Evolutionary conservation across 2,113 vertebrate species (phyloP).

Genomic region (Tychaedon coryphoeus): DNA sequence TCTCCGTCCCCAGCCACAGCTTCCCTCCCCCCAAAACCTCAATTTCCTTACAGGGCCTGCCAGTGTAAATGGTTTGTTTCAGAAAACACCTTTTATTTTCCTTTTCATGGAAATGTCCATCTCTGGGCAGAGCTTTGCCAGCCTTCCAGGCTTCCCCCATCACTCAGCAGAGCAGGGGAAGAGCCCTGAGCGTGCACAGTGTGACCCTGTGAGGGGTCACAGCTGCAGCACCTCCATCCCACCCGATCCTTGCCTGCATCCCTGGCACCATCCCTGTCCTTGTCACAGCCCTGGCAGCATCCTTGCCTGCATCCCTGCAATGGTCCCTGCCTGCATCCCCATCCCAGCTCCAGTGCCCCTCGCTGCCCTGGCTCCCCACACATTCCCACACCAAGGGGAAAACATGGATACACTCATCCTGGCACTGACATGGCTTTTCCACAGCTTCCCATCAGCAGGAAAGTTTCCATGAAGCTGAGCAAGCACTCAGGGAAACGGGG

Average conservation of each 20-base stretch:
- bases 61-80: not conserved
- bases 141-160: rapidly evolving
- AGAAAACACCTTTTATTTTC: not conserved
- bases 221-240: not conserved
- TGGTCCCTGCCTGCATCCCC: not conserved
- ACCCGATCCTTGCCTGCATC: not conserved
- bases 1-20: not conserved
- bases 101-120: not conserved
- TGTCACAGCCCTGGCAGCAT: not conserved
- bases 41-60: not conserved
- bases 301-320: not conserved
- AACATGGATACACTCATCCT: not conserved
- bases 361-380: rapidly evolving
- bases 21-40: not conserved
- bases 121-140: not conserved
- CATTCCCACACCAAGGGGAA: not conserved
- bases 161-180: rapidly evolving
- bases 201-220: not conserved
- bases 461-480: conserved; percentile 6
- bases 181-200: rapidly evolving
- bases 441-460: not conserved
- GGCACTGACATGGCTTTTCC: not conserved
- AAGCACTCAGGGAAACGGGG: not conserved
- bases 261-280: not conserved
- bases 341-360: not conserved